These are phyloP conservation scores for Chaetops frenatus DNA, from an alignment of 2,113 vertebrate species.

Conservation along the genomic window DNA sequence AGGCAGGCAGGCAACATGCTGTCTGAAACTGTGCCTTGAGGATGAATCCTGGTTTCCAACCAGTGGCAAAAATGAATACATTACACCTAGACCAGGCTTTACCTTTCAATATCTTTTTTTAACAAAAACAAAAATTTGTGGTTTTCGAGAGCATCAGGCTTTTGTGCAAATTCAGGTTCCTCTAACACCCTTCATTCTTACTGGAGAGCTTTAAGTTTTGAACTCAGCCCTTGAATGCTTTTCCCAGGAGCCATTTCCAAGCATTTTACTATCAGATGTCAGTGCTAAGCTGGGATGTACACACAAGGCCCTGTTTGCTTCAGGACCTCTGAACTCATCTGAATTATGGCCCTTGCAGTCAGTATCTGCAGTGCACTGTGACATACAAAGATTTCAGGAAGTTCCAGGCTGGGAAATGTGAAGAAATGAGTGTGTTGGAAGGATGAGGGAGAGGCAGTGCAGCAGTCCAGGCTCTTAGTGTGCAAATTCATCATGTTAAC, in stretches of 20 bases:
- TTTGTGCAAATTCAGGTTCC: neutral
- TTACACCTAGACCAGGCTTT: neutral
- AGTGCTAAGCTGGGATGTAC: fast-evolving
- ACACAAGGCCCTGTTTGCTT: fast-evolving
- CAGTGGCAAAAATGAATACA: neutral
- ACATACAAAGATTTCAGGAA: neutral
- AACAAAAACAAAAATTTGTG: fast-evolving
- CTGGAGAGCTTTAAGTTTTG: neutral
- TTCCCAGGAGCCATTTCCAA: neutral
- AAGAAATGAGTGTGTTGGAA: neutral
- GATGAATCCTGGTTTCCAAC: neutral
- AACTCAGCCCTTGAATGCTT: neutral
- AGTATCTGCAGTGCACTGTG: neutral
- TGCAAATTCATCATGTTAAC: neutral
- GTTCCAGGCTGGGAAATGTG: neutral
- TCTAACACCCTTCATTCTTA: neutral
- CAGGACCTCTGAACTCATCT: neutral
- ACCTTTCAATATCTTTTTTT: neutral
- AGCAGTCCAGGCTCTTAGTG: neutral
- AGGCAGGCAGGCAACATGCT: neutral
- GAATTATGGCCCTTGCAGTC: neutral
- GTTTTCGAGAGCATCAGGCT: neutral
- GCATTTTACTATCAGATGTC: neutral
- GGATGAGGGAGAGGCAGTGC: neutral
- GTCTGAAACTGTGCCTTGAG: neutral